Base-by-base conservation (phyloP, 2,113 vertebrate genomes). In the Poicephalus gulielmi region DNA sequence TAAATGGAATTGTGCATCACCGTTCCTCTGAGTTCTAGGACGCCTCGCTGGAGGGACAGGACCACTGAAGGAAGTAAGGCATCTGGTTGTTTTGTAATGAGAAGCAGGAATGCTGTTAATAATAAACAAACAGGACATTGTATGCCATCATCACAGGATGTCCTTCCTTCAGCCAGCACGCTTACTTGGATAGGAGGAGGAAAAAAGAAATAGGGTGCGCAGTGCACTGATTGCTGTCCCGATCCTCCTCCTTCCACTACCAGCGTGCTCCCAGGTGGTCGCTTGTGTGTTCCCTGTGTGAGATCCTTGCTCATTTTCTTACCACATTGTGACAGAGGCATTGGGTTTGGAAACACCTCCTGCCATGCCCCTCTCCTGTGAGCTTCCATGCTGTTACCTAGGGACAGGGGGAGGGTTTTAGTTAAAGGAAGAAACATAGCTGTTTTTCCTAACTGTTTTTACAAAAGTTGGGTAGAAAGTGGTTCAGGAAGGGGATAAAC, bases 61-160 rank as follows among this genome's bases (percentile, higher is more conserved):
- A 97, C 97, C 97, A 98, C 95, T 95, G 96, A 96, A 98, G 98
- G 98, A 98, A 98, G 97, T 98, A 95, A 98, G 94, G 98, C 98
- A 98, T 98, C 98, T 98, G 98, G 97, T 97, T 98, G 98, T 98
- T 98, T 98, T 98, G 98, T 98, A 98, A 98, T 98, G 97, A 98
- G 98, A 98, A 98, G 97, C 98, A 98, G 98, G 98, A 98, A 98
- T 98, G 98, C 97, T 98, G 97, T 97, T 97, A 97, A 98, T 98
- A 98, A 98, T 98, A 98, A 99, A 98, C 98, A 98, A 98, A 98
- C 98, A 98, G 98, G 97, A 98, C 97, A 98, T 97, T 98, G 99
- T 98, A 98, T 98, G 98, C 98, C 98, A 98, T 98, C 98, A 98
- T 98, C 98, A 98, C 98, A 99, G 99, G 98, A 99, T 98, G 98